Base-by-base conservation (phyloP, 2,113 vertebrate species). In the Prolemur simus region DNA sequence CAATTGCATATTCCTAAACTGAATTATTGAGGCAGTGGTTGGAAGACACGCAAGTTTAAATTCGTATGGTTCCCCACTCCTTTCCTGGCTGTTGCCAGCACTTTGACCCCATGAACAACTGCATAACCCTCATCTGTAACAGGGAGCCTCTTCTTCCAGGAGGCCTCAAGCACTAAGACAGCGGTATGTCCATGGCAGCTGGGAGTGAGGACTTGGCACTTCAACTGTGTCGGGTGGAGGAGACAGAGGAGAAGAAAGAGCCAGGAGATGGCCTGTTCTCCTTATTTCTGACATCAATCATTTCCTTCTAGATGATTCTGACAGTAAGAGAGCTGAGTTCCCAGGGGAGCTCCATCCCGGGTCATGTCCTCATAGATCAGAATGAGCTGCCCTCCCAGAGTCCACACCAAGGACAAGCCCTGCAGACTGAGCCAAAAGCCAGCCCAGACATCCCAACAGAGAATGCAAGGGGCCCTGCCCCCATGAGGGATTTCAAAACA, bases 311-410 rank as follows among this genome's bases (percentile, higher is more conserved):
- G 87, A 95, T 87, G 76, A 84, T 84, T 87, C 93, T 76, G 87
- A 93, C 83, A 89, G 42, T 49, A 87, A 91, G 27, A 97, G 74
- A 56, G 37, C 34, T 63, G 74, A 86, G 10, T 56, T 87, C 49
- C 95, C 87, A 94, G 69, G 45, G 37, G 39, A 64, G 34, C 58
- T 47, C 82, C 66, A 71, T 80, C 89, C 63, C 56, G n/a, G 74
- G 74, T 95, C 87, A 89, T n/a, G 63, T 76, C 95, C 64, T 94
- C 91, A 83, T 97, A 96, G 95, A 95, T 93, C 89, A 87, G 49
- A 86, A 86, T 2, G 6, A 71, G 63, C 25, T 69, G 32, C 88
- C 63, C 78, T 84, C 66, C 73, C 45, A 78, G 13, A 52, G 6
- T 27, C 29, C 17, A 52, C 32, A 47, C 64, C 76, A 93, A 78